Percentiles rank a stretch among this genome's conserved stretches.
Evolutionary conservation across 2,888 invertebrate species (phyloP).

Genomic region (Rhorus exstirpatorius): DNA sequence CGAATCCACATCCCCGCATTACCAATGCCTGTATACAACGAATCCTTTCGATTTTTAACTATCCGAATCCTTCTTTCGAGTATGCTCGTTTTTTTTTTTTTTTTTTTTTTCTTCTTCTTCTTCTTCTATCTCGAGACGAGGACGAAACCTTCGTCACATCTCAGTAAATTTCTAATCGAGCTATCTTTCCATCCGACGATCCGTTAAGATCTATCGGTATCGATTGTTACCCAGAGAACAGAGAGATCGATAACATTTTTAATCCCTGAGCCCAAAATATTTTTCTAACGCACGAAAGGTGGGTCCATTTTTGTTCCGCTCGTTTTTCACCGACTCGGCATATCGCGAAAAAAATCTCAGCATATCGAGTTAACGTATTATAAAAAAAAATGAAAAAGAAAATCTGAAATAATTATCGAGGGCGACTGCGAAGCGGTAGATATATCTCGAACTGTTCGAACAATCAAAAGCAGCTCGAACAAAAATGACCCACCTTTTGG

Average conservation of each 20-base stretch:
- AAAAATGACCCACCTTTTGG: no score
- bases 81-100: slow-evolving; percentile 15
- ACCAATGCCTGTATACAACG: slow-evolving; percentile 74
- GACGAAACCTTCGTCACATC: slow-evolving; percentile 57
- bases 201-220: slow-evolving; percentile 23
- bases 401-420: no score
- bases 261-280: no score
- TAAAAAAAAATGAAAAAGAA: no score
- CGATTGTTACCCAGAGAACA: not conserved
- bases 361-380: no score
- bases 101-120: slow-evolving; percentile 35
- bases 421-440: no score
- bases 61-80: slow-evolving; percentile 11
- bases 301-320: no score
- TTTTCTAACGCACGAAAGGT: no score
- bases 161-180: slow-evolving; percentile 22
- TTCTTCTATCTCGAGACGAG: slow-evolving; percentile 26
- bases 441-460: no score
- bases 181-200: slow-evolving; percentile 46
- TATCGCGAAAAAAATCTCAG: no score
- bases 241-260: not conserved
- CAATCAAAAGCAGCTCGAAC: no score
- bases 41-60: slow-evolving; percentile 40
- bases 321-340: no score
- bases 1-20: slow-evolving; percentile 86